These are phyloP conservation scores for Todus mexicanus DNA, from an alignment of 2,797 vertebrate genomes.

Conservation along the genomic window DNA sequence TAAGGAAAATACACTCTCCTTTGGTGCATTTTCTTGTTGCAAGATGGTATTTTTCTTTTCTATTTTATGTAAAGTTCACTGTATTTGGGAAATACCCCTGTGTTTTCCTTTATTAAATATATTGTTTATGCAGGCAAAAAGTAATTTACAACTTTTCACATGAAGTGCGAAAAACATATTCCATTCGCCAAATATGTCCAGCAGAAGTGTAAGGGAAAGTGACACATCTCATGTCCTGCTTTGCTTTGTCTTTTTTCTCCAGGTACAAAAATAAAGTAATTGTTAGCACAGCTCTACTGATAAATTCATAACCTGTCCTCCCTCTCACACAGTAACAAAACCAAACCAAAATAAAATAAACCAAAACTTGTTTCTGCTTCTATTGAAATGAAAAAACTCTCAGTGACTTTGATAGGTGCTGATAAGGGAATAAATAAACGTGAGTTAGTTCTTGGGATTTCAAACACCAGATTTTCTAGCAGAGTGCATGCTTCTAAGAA, in stretches of 20 bases:
- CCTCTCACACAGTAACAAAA: not conserved
- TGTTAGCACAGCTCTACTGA: not conserved
- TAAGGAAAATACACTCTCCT: not conserved
- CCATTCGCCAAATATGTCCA: not conserved
- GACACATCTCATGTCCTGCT: not conserved
- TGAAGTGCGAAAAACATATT: not conserved
- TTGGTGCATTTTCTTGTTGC: not conserved
- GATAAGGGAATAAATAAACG: not conserved
- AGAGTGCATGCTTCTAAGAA: not conserved
- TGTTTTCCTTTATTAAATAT: not conserved
- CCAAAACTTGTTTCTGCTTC: not conserved
- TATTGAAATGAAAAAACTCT: not conserved
- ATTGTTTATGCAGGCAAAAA: not conserved
- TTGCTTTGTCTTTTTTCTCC: not conserved
- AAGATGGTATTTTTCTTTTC: not conserved
- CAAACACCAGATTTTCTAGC: not conserved
- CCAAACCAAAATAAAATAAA: not conserved
- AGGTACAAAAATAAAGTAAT: not conserved
- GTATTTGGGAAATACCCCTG: not conserved
- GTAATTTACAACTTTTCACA: not conserved
- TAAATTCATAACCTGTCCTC: not conserved
- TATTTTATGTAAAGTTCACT: not conserved
- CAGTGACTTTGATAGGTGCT: not conserved
- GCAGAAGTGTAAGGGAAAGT: not conserved
- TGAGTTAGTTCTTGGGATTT: not conserved